These are phyloP conservation scores for Scleropages formosus DNA, from an alignment of 2,797 vertebrate species.

Conservation along the genomic window DNA sequence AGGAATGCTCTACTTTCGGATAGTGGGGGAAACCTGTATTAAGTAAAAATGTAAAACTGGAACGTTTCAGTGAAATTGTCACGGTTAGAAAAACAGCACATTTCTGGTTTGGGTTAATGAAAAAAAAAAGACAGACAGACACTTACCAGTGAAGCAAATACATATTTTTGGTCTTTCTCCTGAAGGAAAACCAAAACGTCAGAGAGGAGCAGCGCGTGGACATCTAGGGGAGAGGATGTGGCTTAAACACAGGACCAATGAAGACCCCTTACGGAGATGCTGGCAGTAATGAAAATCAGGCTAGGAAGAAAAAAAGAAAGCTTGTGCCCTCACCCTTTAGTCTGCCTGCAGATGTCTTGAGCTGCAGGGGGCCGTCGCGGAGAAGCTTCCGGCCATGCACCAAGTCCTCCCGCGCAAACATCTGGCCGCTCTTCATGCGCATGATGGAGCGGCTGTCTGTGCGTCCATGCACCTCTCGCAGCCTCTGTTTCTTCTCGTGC, in stretches of 20 bases:
- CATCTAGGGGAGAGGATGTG: slow-evolving; percentile 65
- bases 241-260: no score
- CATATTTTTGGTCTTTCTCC: slow-evolving; percentile 92
- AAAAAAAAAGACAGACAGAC: no score
- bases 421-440: slow-evolving; percentile 91
- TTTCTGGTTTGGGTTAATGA: no score
- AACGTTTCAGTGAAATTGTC: no score
- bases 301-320: not conserved
- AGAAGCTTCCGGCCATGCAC: slow-evolving; percentile 76
- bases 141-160: slow-evolving; percentile 86
- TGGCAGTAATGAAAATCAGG: not conserved
- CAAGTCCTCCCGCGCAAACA: slow-evolving; percentile 89
- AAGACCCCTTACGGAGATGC: no score
- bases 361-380: slow-evolving; percentile 79
- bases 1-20: no score
- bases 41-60: no score
- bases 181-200: slow-evolving; percentile 88
- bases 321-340: slow-evolving; percentile 74
- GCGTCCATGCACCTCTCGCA: slow-evolving; percentile 82
- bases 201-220: slow-evolving; percentile 84
- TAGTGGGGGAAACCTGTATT: no score
- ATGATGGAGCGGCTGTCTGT: slow-evolving; percentile 92
- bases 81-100: no score
- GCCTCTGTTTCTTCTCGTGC: slow-evolving; percentile 82
- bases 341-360: slow-evolving; percentile 75